A percentile compares a stretch with the other conserved stretches of the same genome.
Evolutionary conservation across 2,797 vertebrate species (phyloP).

Genomic region (Alfaro cultratus): DNA sequence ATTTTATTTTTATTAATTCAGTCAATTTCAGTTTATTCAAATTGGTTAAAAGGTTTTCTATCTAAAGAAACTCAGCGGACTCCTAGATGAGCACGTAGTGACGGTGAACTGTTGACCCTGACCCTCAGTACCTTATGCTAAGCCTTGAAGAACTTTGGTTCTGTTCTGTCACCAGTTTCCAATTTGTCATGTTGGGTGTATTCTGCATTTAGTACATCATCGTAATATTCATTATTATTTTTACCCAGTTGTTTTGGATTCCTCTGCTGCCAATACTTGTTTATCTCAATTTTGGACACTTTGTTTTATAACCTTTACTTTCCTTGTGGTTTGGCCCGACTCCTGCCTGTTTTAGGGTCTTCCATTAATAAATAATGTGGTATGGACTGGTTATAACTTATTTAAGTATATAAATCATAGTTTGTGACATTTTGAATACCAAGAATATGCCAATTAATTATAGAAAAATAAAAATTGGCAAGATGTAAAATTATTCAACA

Average conservation of each 20-base stretch:
- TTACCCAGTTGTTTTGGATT: background rate
- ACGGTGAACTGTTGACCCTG: background rate
- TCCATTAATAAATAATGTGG: background rate
- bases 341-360: background rate
- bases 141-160: background rate
- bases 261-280: background rate
- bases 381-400: background rate
- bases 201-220: background rate
- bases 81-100: background rate
- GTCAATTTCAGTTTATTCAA: background rate
- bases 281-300: background rate
- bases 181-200: background rate
- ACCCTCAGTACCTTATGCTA: background rate
- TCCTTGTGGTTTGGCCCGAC: background rate
- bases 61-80: background rate
- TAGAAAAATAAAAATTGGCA: background rate
- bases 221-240: background rate
- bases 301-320: background rate
- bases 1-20: background rate
- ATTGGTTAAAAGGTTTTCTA: background rate
- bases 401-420: background rate
- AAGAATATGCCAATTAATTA: background rate
- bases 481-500: slow-evolving; percentile 3
- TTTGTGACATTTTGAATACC: background rate
- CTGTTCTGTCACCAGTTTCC: background rate